phyloP scores from a whole-genome alignment of 2,113 vertebrate genomes.

The Columbina picui region DNA sequence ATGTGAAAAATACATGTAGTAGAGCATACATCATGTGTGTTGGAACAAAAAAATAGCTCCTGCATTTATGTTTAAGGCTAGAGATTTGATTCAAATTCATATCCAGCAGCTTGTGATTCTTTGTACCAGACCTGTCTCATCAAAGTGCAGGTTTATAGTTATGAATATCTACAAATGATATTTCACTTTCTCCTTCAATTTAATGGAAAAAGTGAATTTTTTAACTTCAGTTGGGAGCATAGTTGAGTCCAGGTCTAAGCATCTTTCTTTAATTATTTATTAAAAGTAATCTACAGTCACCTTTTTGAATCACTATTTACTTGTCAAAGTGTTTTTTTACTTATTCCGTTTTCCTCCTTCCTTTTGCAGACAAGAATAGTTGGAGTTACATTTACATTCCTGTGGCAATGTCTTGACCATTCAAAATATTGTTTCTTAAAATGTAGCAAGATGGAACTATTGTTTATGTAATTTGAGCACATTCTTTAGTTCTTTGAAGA shows the following conservation, averaged over 20 bases:
- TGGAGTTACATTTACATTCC: neutral
- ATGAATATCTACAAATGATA: neutral
- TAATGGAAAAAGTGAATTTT: neutral
- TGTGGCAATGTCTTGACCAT: neutral
- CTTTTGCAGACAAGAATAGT: neutral
- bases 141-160: neutral
- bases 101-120: neutral
- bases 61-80: neutral
- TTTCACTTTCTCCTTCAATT: neutral
- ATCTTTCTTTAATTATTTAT: neutral
- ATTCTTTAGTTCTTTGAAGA: neutral
- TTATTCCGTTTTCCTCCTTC: neutral
- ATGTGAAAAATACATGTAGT: neutral
- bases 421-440: neutral
- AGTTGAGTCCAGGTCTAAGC: neutral
- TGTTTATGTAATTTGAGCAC: neutral
- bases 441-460: neutral
- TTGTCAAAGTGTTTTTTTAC: neutral
- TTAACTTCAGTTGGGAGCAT: neutral
- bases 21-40: neutral
- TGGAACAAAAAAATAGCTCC: neutral
- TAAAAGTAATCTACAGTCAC: neutral
- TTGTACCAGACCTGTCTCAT: neutral
- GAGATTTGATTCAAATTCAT: neutral
- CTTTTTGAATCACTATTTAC: neutral